These are phyloP conservation scores for Actias luna DNA, from an alignment of 2,888 invertebrate species.

Conservation along the genomic window DNA sequence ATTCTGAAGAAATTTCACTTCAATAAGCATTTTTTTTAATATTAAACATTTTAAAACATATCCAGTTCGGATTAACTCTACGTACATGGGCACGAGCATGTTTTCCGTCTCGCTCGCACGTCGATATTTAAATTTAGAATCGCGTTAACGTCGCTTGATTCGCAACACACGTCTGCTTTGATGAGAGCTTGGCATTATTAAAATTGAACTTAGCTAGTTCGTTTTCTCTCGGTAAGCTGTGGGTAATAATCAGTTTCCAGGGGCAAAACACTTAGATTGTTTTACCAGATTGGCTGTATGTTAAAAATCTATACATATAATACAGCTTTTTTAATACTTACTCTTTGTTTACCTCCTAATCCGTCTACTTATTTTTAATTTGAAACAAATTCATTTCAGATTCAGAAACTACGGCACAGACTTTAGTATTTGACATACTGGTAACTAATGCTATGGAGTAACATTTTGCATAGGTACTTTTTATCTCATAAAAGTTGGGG, in stretches of 20 bases:
- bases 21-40: too few species aligned
- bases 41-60: slow-evolving; percentile 16
- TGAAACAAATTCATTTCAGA: too few species aligned
- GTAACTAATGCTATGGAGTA: too few species aligned
- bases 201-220: slow-evolving; percentile 28
- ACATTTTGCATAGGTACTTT: too few species aligned
- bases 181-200: slow-evolving; percentile 50
- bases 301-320: too few species aligned
- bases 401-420: too few species aligned
- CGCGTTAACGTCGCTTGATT: slow-evolving; percentile 59
- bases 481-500: too few species aligned
- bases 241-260: not conserved
- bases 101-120: slow-evolving; percentile 60
- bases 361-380: too few species aligned
- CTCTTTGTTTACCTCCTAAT: too few species aligned
- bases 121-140: slow-evolving; percentile 76
- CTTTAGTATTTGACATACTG: too few species aligned
- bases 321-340: too few species aligned
- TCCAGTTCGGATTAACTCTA: slow-evolving; percentile 30
- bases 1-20: too few species aligned
- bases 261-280: not conserved
- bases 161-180: slow-evolving; percentile 46
- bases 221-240: not conserved
- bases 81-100: slow-evolving; percentile 46
- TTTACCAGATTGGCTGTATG: not conserved